phyloP scores from a whole-genome alignment of 2,113 vertebrate genomes.

The Alethe diademata region DNA sequence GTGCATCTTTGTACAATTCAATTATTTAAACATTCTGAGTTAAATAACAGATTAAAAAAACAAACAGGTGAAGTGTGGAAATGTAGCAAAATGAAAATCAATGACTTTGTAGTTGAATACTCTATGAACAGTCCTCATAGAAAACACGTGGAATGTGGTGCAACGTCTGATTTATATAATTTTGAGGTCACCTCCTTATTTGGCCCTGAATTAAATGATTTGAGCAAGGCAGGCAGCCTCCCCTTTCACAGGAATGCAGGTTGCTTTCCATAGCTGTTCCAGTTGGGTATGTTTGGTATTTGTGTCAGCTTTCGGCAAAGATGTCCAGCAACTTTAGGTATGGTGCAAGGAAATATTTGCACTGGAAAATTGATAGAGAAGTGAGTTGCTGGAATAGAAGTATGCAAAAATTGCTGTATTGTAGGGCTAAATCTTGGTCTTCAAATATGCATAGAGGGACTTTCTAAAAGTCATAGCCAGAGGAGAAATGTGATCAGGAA shows the following conservation, averaged over 20 bases:
- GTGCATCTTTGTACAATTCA: not conserved
- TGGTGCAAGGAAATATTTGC: not conserved
- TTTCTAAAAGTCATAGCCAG: not conserved
- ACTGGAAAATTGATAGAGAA: not conserved
- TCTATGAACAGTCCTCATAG: conserved; percentile 48
- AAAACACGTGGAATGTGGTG: conserved; percentile 17
- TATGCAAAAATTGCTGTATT: not conserved
- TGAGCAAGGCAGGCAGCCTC: not conserved
- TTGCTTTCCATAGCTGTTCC: conserved; percentile 29
- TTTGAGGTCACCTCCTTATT: conserved; percentile 29
- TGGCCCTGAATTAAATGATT: conserved; percentile 17
- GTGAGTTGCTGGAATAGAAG: not conserved
- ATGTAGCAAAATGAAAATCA: conserved; percentile 59
- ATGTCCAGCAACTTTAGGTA: not conserved
- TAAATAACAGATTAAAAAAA: conserved; percentile 43
- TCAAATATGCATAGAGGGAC: not conserved
- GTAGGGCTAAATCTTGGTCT: not conserved
- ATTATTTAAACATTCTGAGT: conserved; percentile 44
- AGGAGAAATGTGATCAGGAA: not conserved
- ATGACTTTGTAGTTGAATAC: conserved; percentile 54
- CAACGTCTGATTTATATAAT: conserved; percentile 34
- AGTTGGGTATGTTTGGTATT: not conserved
- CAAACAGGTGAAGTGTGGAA: not conserved
- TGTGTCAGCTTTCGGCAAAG: not conserved
- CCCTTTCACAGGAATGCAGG: conserved; percentile 15